phyloP scores from a whole-genome alignment of 2,797 vertebrate genomes.

The Aulostomus chinensis region DNA sequence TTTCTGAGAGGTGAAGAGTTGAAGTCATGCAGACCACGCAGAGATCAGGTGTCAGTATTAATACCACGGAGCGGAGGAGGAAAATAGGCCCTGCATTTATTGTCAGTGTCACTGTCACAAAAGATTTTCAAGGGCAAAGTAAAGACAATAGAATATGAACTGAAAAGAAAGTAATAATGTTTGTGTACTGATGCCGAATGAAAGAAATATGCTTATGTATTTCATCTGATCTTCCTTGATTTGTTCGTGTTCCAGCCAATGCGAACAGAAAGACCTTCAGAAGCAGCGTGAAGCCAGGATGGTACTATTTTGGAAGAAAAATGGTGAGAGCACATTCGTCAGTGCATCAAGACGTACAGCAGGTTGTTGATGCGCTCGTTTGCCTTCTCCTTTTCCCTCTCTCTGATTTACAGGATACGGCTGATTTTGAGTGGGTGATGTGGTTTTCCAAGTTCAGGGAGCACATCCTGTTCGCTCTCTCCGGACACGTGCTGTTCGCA shows the following conservation, averaged over 20 bases:
- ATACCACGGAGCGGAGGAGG: slow-evolving; percentile 63
- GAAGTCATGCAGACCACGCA: slow-evolving; percentile 63
- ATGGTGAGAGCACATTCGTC: slow-evolving; percentile 83
- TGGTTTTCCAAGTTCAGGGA: slow-evolving; percentile 95
- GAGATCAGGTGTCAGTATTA: slow-evolving; percentile 78
- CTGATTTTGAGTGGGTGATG: slow-evolving; percentile 97
- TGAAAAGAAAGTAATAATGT: not conserved
- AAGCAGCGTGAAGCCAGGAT: slow-evolving; percentile 86
- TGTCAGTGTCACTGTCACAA: slow-evolving; percentile 23
- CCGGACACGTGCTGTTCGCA: slow-evolving; percentile 92
- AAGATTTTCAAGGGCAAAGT: too few species aligned
- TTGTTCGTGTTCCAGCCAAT: slow-evolving; percentile 76
- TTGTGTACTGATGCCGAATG: not conserved
- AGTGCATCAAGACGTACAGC: not conserved
- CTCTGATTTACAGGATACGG: slow-evolving; percentile 80
- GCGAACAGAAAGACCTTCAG: slow-evolving; percentile 88
- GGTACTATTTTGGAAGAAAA: slow-evolving; percentile 94
- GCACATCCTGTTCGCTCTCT: slow-evolving; percentile 91
- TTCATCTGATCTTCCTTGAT: not conserved
- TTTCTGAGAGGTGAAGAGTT: slow-evolving; percentile 34
- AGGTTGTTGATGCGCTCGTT: not conserved
- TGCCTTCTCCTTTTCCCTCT: not conserved
- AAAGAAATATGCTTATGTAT: not conserved
- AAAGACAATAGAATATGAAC: too few species aligned
- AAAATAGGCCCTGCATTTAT: slow-evolving; percentile 43